Conservation (phyloP, 2,113 vertebrate genomes). For the Urocolius indicus region DNA sequence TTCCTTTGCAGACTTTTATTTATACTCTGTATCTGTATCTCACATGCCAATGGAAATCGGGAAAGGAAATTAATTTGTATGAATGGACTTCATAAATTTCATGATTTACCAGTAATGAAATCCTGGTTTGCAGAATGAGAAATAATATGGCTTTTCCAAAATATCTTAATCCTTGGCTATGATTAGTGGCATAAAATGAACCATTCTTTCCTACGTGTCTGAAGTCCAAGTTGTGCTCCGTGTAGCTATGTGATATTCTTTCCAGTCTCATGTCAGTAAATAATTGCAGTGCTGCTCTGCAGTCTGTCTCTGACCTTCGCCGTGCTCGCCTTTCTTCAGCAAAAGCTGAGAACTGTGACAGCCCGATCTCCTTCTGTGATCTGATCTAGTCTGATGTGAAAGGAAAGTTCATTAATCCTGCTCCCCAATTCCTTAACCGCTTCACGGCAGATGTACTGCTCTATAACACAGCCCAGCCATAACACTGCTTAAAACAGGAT, state of each 20-base stretch:
- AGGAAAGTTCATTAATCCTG: conserved; percentile 15
- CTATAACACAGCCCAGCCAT: not conserved
- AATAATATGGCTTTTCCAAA: conserved; percentile 63
- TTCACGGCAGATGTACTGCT: not conserved
- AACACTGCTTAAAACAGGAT: conserved; percentile 15
- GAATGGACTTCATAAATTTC: conserved; percentile 32
- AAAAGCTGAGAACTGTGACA: not conserved
- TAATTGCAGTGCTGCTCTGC: conserved; percentile 26
- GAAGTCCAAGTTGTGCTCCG: conserved; percentile 27
- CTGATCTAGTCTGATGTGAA: conserved; percentile 16
- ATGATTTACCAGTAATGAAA: conserved; percentile 52
- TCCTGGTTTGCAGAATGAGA: conserved; percentile 39
- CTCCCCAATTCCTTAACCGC: not conserved
- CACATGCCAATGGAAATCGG: conserved; percentile 27
- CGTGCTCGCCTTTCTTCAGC: not conserved
- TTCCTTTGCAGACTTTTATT: not conserved
- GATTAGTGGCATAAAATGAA: conserved; percentile 57
- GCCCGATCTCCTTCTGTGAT: conserved; percentile 11
- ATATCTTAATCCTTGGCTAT: conserved; percentile 63
- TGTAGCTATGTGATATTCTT: conserved; percentile 51
- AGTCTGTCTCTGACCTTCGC: conserved; percentile 14
- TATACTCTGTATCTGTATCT: not conserved
- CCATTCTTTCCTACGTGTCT: conserved; percentile 53
- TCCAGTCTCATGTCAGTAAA: conserved; percentile 60
- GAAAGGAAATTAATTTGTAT: conserved; percentile 46